Evolutionary conservation across 2,888 invertebrate genomes (phyloP), one percentile per base, ranked within the genome.

Genomic region (Drosophila subquinaria): DNA sequence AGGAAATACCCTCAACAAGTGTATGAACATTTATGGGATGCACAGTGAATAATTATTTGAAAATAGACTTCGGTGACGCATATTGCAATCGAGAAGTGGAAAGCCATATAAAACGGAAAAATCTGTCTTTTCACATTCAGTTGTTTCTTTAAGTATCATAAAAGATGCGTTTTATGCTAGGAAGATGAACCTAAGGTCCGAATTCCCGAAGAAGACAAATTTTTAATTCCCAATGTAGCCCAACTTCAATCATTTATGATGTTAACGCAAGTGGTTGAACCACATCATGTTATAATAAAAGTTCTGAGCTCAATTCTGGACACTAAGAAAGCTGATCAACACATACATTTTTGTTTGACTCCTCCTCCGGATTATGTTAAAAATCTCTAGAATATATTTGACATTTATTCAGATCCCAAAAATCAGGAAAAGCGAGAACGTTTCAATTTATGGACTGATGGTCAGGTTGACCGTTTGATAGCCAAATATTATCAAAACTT

Each of bases 381-480:
- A 23, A 2, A 20, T 20, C 20, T 20, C 2, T 23, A 3, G 23
- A 23, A 23, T 23, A 23, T 2, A 23, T 1, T 23, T 23, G 23
- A 23, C 23, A 23, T 23, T 23, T 23, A 23, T 23, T 23, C 23
- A 23, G 23, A 23, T 23, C 2, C 23, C 4, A 23, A 23, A 23
- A 23, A 23, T 23, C 23, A 23, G 23, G 23, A 50, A 11, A 50
- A 33, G n/a, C 33, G 50, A 6, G 5, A 33, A 27, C 52, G 9
- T 1, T 52, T 52, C 1, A 40, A 52, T 27, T n/a, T n/a, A n/a
- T 52, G 36, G 50, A 50, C 50, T 33, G 5, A 33, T 35, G 50
- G 50, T 11, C 6, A 27, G 23, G 2, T 23, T 23, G 23, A 23
- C 23, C 23, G 23, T 23, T 23, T 23, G 23, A 23, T 23, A 23